Percentiles rank a stretch among this genome's conserved stretches.
phyloP scores from a whole-genome alignment of 1,140 invertebrate species.

The Caenorhabditis latens region DNA sequence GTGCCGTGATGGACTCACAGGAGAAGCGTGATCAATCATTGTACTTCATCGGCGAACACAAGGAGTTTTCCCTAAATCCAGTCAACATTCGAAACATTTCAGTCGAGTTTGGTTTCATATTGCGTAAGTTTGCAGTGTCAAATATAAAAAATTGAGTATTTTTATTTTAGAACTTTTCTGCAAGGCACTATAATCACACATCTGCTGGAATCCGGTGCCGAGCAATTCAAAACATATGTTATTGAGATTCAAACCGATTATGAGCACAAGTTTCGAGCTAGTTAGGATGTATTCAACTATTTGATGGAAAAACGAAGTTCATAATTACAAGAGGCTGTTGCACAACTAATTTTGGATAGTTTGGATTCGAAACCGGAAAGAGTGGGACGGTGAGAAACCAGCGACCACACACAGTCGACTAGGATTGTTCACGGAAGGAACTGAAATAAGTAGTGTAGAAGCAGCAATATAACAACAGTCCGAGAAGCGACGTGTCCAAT shows the following conservation, averaged over 20 bases:
- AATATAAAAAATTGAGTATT: neutral
- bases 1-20: slow-evolving; percentile 84
- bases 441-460: too few relatives aligned
- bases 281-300: slow-evolving; percentile 55
- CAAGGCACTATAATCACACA: slow-evolving; percentile 35
- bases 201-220: slow-evolving; percentile 50
- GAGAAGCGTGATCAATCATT: slow-evolving; percentile 81
- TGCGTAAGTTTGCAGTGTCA: slow-evolving; percentile 3
- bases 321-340: slow-evolving; percentile 31
- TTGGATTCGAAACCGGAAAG: neutral
- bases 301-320: slow-evolving; percentile 46
- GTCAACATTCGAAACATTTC: slow-evolving; percentile 44
- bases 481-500: too few relatives aligned
- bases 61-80: slow-evolving; percentile 8
- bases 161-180: slow-evolving; percentile 40
- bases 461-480: too few relatives aligned
- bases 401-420: neutral
- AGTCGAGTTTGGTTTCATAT: slow-evolving; percentile 62
- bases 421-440: too few relatives aligned
- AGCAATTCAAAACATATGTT: slow-evolving; percentile 56
- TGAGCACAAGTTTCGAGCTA: slow-evolving; percentile 12
- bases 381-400: neutral
- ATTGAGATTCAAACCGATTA: slow-evolving; percentile 50
- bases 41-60: slow-evolving; percentile 61
- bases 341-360: slow-evolving; percentile 17